A percentile compares a stretch with the other conserved stretches of the same genome.
Evolutionary conservation across 2,113 vertebrate genomes (phyloP).

Genomic region (Zosterops pallidus): DNA sequence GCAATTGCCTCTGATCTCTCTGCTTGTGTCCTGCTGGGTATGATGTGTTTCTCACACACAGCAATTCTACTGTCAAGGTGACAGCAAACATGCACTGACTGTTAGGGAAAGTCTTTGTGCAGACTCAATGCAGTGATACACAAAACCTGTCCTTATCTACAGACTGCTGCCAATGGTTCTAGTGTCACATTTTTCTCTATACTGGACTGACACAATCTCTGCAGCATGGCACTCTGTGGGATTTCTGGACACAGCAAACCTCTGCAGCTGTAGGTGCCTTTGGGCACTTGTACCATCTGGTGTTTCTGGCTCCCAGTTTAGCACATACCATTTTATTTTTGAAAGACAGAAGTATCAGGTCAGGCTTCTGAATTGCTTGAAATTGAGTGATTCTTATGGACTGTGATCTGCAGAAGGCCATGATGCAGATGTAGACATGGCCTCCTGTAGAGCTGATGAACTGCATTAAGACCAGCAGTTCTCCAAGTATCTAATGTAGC

Average conservation of each 20-base stretch:
- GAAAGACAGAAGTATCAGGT: not conserved
- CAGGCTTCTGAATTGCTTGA: not conserved
- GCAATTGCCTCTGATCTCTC: not conserved
- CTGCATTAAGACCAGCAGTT: not conserved
- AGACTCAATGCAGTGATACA: not conserved
- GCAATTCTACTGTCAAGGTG: not conserved
- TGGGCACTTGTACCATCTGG: not conserved
- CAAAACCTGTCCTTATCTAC: not conserved
- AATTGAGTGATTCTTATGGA: not conserved
- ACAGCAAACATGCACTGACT: not conserved
- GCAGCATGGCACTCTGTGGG: fast-evolving
- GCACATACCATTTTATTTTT: not conserved
- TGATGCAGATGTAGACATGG: not conserved
- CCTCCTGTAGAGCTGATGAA: not conserved
- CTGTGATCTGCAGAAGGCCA: not conserved
- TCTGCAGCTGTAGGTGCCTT: not conserved
- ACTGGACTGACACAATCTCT: not conserved
- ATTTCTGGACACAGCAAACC: not conserved
- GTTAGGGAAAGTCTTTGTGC: not conserved
- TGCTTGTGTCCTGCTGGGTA: not conserved
- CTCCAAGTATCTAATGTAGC: not conserved
- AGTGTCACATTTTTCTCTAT: not conserved
- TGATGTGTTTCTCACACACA: not conserved
- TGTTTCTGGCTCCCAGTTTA: not conserved
- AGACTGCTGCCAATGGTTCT: not conserved